Base-by-base conservation (phyloP, 2,888 invertebrate species). In the Scotopteryx bipunctaria region DNA sequence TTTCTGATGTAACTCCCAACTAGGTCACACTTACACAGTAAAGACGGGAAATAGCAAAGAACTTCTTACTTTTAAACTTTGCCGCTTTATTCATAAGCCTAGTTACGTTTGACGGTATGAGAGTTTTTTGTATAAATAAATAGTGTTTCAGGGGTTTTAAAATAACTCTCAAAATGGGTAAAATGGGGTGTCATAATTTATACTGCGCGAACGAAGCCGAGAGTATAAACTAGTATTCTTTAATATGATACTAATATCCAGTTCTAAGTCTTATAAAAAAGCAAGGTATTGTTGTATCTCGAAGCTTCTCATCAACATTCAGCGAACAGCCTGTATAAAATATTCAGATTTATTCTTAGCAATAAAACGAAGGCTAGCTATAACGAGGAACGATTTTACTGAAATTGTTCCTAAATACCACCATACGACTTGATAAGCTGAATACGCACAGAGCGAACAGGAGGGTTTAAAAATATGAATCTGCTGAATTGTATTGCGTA, bases 341-440 rank as follows among this genome's bases (percentile, higher is more conserved):
- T 49, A 49, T 49, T 49, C 42, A 42, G 23, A 49, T 49, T 49
- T 43, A 49, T 43, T 49, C 42, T 32, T 3, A 29, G 13, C 31
- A 43, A 49, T 43, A 49, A 49, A 43, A 23, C 16, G 31, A 43
- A 49, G 37, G 31, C 36, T 36, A 27, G 8, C 9, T 15, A 9
- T 32, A 49, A 23, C 49, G 37, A 48, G 31, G 16, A 3, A 3
- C 29, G 37, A 40, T 47, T 31, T 41, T 42, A 48, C 42, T 29
- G 42, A 31, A 35, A 41, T 47, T 41, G 31, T 42, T 29, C 35
- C 9, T 17, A 36, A 42, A 36, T 35, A 41, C 17, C 17, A 9
- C 23, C 0, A 17, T 29, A 5, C 21, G 14, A 23, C 29, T 9
- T 33, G 2, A 8, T 1, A 27, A 11, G 27, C 11, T n/a, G n/a